These are phyloP conservation scores for Cyanistes caeruleus DNA, from an alignment of 2,113 vertebrate genomes.

Conservation along the genomic window DNA sequence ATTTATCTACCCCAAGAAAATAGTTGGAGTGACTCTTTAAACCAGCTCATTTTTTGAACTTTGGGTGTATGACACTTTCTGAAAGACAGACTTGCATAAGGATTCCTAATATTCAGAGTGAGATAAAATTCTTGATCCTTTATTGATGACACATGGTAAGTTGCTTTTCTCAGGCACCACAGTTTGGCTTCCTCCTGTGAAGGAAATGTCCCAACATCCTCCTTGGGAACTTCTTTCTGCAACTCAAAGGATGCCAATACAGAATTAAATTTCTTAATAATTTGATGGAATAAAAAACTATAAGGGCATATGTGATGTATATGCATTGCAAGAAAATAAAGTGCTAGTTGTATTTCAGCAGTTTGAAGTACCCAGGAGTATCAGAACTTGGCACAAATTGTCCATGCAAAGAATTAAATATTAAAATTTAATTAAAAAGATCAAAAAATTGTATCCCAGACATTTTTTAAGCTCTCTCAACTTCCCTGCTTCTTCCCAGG, in stretches of 20 bases:
- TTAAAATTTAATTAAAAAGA: background rate
- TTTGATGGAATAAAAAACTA: background rate
- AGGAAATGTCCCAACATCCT: accelerated
- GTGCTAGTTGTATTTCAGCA: background rate
- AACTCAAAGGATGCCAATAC: background rate
- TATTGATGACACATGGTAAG: background rate
- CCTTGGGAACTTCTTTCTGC: background rate
- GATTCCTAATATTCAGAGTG: background rate
- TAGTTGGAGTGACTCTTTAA: background rate
- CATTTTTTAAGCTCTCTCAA: background rate
- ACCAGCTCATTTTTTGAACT: background rate
- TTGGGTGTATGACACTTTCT: background rate
- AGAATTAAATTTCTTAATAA: background rate
- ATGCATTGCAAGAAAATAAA: background rate
- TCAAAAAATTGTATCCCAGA: background rate
- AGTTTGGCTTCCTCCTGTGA: background rate
- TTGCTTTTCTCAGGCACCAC: background rate
- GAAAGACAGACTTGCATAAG: background rate
- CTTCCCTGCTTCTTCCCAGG: background rate
- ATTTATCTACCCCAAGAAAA: background rate
- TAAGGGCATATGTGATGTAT: background rate
- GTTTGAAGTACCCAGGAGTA: background rate
- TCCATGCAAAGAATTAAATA: background rate
- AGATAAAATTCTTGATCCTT: background rate
- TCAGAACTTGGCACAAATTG: background rate